phyloP scores from a whole-genome alignment of 2,888 invertebrate species.

The Mantis religiosa region DNA sequence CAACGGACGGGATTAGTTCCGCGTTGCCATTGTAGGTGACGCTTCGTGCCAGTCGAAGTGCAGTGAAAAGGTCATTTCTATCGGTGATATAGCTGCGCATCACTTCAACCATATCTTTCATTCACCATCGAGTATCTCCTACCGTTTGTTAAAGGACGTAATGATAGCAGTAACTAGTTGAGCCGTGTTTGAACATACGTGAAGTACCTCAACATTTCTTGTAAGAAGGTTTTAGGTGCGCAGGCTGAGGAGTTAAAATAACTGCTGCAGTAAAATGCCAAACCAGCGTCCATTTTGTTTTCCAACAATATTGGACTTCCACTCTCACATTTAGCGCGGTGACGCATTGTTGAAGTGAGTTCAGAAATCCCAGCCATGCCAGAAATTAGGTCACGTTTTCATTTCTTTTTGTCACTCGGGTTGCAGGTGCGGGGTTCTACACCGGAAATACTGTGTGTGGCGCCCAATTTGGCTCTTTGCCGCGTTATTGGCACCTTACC shows the following conservation, averaged over 20 bases:
- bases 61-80: too few relatives aligned
- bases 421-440: background rate
- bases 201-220: too few relatives aligned
- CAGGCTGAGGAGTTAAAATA: background rate
- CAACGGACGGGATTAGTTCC: too few relatives aligned
- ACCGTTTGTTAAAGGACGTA: too few relatives aligned
- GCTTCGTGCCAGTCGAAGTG: too few relatives aligned
- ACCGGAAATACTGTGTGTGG: background rate
- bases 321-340: background rate
- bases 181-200: too few relatives aligned
- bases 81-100: too few relatives aligned
- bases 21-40: too few relatives aligned
- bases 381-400: background rate
- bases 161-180: too few relatives aligned
- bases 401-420: background rate
- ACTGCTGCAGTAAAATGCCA: background rate
- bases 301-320: background rate
- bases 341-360: background rate
- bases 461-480: background rate
- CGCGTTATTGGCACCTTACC: background rate
- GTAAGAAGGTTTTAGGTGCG: too few relatives aligned
- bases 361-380: background rate
- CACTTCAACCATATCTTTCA: too few relatives aligned
- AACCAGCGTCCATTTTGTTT: background rate
- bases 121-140: too few relatives aligned